Evolutionary conservation across 2,888 invertebrate species (phyloP), one percentile per base, ranked within the genome.

Genomic region (Troglohyphantes excavatus): DNA sequence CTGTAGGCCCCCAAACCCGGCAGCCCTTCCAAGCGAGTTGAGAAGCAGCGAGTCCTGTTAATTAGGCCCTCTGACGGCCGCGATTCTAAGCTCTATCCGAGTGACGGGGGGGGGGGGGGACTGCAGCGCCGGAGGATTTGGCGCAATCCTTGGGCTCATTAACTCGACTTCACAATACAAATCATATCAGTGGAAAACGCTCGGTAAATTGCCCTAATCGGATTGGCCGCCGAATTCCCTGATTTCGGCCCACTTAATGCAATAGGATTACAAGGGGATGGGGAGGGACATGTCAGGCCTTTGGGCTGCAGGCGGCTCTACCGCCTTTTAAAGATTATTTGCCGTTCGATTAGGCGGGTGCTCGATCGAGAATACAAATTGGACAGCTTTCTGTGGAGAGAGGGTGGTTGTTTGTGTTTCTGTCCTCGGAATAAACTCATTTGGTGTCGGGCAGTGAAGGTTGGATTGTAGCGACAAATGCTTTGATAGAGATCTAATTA

Each of bases 141-240:
- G 82, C 82, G 82, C 82, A 82, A 89, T 89, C 88, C 88, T 82
- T 33, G 88, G 88, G 79, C 90, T 90, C 90, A 90, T 90, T 90
- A 90, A 90, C 79, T 84, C 84, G 79, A 90, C 90, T 90, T 84
- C 90, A 90, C 90, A 90, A 90, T 90, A 84, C 84, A 90, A 89
- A 84, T 90, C 90, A 90, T 90, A 90, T 90, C 84, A 90, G 84
- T 84, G 84, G 84, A 76, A 90, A 90, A 73, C 90, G 84, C 90
- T 84, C 84, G 39, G 79, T 90, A 90, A 90, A 90, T 90, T 90
- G 90, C 90, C 79, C 59, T 90, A 90, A 90, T 90, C 90, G 90
- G 90, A 90, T 90, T 84, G 78, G 65, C 78, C 79, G 79, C 72
- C 73, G 84, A 84, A 84, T 84, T 90, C 84, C 90, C 84, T 84